A percentile compares a stretch with the other conserved stretches of the same genome.
These are phyloP conservation scores for Microcebus lehilahytsara DNA, from an alignment of 2,113 vertebrate genomes.

Conservation along the genomic window DNA sequence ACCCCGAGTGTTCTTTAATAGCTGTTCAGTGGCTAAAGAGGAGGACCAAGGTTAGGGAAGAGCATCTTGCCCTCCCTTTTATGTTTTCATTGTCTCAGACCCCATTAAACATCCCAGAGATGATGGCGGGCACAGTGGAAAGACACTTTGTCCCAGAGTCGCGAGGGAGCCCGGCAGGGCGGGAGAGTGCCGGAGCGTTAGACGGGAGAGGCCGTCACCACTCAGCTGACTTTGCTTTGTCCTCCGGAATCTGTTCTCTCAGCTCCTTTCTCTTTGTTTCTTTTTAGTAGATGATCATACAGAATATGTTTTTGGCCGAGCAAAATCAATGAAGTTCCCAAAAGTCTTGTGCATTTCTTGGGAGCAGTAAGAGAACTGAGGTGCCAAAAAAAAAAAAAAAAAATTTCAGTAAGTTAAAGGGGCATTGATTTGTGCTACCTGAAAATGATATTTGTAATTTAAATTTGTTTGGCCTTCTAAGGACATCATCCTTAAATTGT, in stretches of 20 bases:
- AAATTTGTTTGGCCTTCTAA: not conserved
- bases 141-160: not conserved
- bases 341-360: slow-evolving; percentile 4
- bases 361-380: not conserved
- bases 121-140: not conserved
- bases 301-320: not conserved
- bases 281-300: not conserved
- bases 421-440: not conserved
- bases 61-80: not conserved
- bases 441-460: slow-evolving; percentile 4
- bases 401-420: not conserved
- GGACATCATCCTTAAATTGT: not conserved
- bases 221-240: not conserved
- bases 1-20: not conserved
- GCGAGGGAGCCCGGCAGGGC: fast-evolving
- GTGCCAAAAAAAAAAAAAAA: not conserved
- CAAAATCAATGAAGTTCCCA: not conserved
- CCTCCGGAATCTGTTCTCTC: not conserved
- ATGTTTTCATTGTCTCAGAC: not conserved
- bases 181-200: too few relatives aligned
- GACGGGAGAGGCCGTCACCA: fast-evolving
- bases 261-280: not conserved
- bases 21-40: not conserved
- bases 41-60: not conserved
- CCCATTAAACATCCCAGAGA: not conserved